Evolutionary conservation across 2,797 vertebrate genomes (phyloP).

Genomic region (Paratrypauchen microcephalus): DNA sequence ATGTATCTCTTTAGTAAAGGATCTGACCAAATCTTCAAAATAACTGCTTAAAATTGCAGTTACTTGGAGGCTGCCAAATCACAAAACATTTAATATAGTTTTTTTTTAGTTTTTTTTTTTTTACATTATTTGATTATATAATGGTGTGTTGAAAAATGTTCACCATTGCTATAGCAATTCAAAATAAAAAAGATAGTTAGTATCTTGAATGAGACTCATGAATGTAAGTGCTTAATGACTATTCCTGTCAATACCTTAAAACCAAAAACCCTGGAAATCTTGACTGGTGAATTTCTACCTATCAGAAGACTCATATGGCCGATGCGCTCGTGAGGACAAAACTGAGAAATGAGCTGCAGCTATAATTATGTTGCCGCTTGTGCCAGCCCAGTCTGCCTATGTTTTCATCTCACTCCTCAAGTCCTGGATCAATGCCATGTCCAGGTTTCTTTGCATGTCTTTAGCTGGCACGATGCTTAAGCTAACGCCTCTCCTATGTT

Average conservation of each 20-base stretch:
- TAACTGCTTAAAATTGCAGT: no score
- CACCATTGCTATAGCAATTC: no score
- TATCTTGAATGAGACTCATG: background rate
- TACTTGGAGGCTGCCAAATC: no score
- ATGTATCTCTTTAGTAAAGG: no score
- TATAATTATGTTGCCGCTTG: slow-evolving; percentile 49
- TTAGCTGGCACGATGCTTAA: slow-evolving; percentile 59
- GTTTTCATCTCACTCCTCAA: slow-evolving; percentile 63
- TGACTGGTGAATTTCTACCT: slow-evolving; percentile 1
- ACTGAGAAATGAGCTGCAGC: slow-evolving; percentile 57
- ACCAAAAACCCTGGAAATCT: background rate
- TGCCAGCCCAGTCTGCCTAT: slow-evolving; percentile 42
- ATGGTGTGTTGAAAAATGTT: no score
- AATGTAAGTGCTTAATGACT: background rate
- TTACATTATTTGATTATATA: no score
- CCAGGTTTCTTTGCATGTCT: slow-evolving; percentile 61
- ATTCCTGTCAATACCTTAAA: background rate
- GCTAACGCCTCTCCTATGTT: slow-evolving; percentile 37
- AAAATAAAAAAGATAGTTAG: no score
- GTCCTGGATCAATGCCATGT: slow-evolving; percentile 70
- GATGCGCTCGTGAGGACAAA: slow-evolving; percentile 38
- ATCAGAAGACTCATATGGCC: slow-evolving; percentile 35
- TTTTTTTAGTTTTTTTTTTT: no score
- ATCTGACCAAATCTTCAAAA: no score
- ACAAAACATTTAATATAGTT: no score